A percentile compares a stretch with the other conserved stretches of the same genome.
phyloP scores from a whole-genome alignment of 1,140 invertebrate species.

The Monomorium pharaonis region DNA sequence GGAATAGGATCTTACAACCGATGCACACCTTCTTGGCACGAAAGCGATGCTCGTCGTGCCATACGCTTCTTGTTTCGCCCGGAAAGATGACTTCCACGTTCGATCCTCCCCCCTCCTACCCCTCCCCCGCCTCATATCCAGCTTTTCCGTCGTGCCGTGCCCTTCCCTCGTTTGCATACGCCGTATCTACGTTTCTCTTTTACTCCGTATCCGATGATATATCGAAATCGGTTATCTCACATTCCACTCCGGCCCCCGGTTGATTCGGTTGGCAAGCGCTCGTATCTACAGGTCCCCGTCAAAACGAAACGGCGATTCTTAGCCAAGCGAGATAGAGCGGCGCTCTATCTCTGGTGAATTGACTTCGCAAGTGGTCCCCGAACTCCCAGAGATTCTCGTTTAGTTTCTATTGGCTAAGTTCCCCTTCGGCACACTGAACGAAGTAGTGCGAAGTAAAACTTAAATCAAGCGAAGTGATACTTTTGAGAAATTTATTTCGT shows the following conservation, averaged over 20 bases:
- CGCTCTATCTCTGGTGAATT: conserved; percentile 13
- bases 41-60: neutral
- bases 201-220: conserved; percentile 23
- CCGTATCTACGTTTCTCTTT: conserved; percentile 49
- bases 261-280: conserved; percentile 46
- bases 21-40: conserved; percentile 36
- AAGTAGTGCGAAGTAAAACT: neutral
- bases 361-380: neutral
- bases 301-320: conserved; percentile 19
- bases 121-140: neutral
- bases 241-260: neutral
- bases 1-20: neutral
- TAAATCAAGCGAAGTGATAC: conserved; percentile 4
- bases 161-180: conserved; percentile 22
- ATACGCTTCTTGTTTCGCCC: conserved; percentile 35
- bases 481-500: neutral
- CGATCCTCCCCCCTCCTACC: neutral
- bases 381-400: conserved; percentile 17
- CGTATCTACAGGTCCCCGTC: conserved; percentile 11
- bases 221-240: conserved; percentile 45
- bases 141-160: neutral
- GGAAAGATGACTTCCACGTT: conserved; percentile 10
- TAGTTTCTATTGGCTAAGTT: conserved; percentile 29
- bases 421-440: neutral
- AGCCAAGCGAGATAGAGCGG: conserved; percentile 30